These are phyloP conservation scores for Clitarchus hookeri DNA, from an alignment of 2,888 invertebrate genomes.

Conservation along the genomic window DNA sequence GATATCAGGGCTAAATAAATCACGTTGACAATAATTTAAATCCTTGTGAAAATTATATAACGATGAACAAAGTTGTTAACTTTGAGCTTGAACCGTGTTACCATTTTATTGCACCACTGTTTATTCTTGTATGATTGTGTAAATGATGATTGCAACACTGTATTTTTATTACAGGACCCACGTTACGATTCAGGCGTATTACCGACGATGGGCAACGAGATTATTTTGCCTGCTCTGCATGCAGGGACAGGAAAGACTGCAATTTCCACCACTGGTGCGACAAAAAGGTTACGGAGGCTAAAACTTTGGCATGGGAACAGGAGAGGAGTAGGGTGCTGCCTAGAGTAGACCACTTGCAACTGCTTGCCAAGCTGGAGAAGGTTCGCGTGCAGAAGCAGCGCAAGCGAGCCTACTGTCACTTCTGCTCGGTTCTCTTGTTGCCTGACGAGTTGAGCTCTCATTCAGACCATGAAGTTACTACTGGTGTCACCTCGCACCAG, in stretches of 20 bases:
- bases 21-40: too few species aligned
- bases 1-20: too few species aligned
- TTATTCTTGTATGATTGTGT: not conserved
- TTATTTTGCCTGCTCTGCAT: conserved; percentile 84
- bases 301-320: conserved; percentile 57
- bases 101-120: too few species aligned
- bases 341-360: conserved; percentile 59
- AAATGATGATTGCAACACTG: conserved; percentile 18
- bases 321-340: conserved; percentile 56
- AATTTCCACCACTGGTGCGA: conserved; percentile 66
- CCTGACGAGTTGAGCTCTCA: conserved; percentile 56
- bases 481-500: conserved; percentile 61
- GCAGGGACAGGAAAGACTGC: conserved; percentile 78
- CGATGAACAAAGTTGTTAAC: too few species aligned
- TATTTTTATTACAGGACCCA: conserved; percentile 58
- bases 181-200: conserved; percentile 64
- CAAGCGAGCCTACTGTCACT: conserved; percentile 66
- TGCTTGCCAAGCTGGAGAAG: conserved; percentile 60
- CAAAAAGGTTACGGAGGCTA: conserved; percentile 55
- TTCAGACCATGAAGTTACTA: conserved; percentile 60
- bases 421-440: conserved; percentile 63
- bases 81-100: too few species aligned
- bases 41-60: too few species aligned
- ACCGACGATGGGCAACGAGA: conserved; percentile 56
- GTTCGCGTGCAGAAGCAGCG: conserved; percentile 56